These are phyloP conservation scores for Eriocheir sinensis DNA, from an alignment of 1,140 invertebrate genomes.

Conservation along the genomic window DNA sequence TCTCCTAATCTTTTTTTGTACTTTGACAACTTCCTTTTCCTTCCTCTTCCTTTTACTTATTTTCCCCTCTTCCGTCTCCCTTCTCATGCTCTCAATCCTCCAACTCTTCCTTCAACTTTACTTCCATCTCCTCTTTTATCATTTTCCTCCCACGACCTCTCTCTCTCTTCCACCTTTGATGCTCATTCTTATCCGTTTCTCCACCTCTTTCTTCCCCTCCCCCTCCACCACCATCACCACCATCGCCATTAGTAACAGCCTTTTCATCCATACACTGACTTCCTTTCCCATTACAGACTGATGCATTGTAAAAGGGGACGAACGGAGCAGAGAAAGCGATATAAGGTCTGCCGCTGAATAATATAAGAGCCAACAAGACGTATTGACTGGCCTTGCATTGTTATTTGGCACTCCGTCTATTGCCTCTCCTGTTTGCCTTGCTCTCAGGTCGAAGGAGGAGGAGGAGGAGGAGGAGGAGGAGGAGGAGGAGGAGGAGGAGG, in stretches of 20 bases:
- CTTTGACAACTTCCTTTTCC: not conserved
- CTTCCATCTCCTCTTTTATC: not conserved
- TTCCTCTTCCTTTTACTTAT: not conserved
- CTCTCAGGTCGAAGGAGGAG: not conserved
- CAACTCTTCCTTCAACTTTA: too few relatives aligned
- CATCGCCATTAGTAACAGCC: not conserved
- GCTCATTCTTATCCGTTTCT: not conserved
- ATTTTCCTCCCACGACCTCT: not conserved
- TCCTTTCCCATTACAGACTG: too few relatives aligned
- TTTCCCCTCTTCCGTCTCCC: not conserved
- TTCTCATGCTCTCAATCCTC: too few relatives aligned
- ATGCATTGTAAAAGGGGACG: too few relatives aligned
- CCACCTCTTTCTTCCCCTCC: not conserved
- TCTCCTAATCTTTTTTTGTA: not conserved
- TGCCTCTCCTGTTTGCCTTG: too few relatives aligned
- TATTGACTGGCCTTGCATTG: too few relatives aligned
- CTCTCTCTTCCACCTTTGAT: not conserved
- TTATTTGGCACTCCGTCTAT: too few relatives aligned
- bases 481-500: not conserved
- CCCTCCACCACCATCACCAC: not conserved
- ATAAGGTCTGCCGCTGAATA: too few relatives aligned
- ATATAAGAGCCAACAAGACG: too few relatives aligned
- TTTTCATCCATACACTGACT: too few relatives aligned
- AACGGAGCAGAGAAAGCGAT: too few relatives aligned
- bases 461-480: not conserved